Percentiles rank a stretch among this genome's conserved stretches.
Evolutionary conservation across 2,113 vertebrate species (phyloP).

Genomic region (Hyla sarda): DNA sequence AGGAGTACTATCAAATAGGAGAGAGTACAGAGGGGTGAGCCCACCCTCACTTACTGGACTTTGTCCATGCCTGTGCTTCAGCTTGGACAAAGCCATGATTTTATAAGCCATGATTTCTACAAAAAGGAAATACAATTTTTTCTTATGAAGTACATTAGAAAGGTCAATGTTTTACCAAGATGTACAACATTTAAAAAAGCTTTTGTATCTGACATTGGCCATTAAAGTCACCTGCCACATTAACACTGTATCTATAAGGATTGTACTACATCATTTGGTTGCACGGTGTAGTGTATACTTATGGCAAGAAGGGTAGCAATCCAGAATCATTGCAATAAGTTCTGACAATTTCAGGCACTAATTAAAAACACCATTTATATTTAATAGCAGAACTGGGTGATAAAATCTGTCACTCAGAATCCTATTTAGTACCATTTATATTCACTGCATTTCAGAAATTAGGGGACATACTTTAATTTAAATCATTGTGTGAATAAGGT

Average conservation of each 20-base stretch:
- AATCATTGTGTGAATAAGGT: conserved; percentile 25
- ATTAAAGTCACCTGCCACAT: too few relatives aligned
- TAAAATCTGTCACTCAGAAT: conserved; percentile 18
- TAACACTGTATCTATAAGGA: not conserved
- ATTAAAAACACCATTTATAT: conserved; percentile 5
- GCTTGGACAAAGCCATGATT: too few relatives aligned
- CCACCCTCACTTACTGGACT: too few relatives aligned
- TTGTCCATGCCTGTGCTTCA: too few relatives aligned
- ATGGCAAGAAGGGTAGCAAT: not conserved
- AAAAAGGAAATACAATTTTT: too few relatives aligned
- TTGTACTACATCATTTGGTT: not conserved
- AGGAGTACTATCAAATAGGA: too few relatives aligned
- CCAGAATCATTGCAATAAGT: not conserved
- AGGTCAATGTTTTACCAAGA: too few relatives aligned
- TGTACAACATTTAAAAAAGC: too few relatives aligned
- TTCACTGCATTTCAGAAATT: conserved; percentile 25
- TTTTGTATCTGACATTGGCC: too few relatives aligned
- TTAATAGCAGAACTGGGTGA: not conserved
- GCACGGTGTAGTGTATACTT: not conserved
- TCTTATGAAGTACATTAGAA: too few relatives aligned
- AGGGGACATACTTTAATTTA: not conserved
- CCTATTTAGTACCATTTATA: not conserved
- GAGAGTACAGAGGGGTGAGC: too few relatives aligned
- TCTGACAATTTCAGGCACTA: not conserved
- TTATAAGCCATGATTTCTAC: too few relatives aligned